These are phyloP conservation scores for Cichladusa arquata DNA, from an alignment of 2,113 vertebrate genomes.

Conservation along the genomic window DNA sequence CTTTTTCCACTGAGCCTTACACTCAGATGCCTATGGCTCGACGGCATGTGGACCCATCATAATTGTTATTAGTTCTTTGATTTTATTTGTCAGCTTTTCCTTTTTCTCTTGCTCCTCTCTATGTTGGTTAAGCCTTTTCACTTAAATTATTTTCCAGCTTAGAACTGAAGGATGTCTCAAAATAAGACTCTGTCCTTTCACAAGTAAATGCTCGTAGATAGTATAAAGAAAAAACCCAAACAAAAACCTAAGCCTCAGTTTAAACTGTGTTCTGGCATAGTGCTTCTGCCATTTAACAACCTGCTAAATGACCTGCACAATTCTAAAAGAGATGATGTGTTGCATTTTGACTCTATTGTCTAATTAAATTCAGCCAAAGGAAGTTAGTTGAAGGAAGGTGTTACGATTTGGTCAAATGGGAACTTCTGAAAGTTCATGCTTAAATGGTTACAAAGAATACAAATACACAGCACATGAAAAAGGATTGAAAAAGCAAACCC, in stretches of 20 bases:
- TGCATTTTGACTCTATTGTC: not conserved
- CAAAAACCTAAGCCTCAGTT: not conserved
- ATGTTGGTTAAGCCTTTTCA: not conserved
- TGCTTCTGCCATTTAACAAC: not conserved
- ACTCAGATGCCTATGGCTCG: not conserved
- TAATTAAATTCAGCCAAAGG: not conserved
- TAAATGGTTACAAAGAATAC: not conserved
- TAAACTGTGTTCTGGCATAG: not conserved
- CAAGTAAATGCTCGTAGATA: not conserved
- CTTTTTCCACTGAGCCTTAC: not conserved
- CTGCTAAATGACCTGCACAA: not conserved
- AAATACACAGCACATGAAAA: not conserved
- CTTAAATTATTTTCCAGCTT: not conserved
- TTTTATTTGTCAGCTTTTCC: not conserved
- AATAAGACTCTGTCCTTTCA: not conserved
- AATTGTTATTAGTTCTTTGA: not conserved
- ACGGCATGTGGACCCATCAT: not conserved
- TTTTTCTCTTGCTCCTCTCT: not conserved
- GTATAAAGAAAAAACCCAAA: not conserved
- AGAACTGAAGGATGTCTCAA: not conserved
- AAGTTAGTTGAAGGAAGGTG: not conserved
- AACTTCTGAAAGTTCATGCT: not conserved
- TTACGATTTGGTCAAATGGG: not conserved
- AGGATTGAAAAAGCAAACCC: slow-evolving; percentile 8
- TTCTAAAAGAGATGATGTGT: not conserved